phyloP scores from a whole-genome alignment of 2,113 vertebrate genomes.

The Crocuta crocuta region DNA sequence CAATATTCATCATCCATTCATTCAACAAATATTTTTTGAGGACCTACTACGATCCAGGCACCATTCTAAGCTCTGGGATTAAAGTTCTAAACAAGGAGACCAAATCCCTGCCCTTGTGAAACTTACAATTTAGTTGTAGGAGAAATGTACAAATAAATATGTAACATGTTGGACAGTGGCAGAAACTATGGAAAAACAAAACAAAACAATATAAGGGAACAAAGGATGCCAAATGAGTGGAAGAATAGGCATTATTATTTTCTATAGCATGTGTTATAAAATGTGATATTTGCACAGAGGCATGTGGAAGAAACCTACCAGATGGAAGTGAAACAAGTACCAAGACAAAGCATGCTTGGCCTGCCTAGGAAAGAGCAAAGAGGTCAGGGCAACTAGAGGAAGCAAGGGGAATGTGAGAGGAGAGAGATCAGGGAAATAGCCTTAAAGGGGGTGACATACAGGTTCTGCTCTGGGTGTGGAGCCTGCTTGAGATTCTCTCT shows the following conservation, averaged over 20 bases:
- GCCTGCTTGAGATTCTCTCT: too few species aligned
- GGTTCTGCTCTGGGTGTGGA: too few species aligned
- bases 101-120: background rate
- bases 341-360: background rate
- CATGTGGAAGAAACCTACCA: background rate
- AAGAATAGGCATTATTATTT: background rate
- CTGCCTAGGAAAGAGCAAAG: background rate
- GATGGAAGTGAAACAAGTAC: background rate
- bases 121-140: background rate
- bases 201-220: background rate
- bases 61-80: background rate
- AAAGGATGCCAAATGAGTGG: background rate
- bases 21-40: background rate
- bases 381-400: background rate
- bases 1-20: background rate
- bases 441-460: background rate
- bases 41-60: background rate
- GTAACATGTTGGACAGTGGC: background rate
- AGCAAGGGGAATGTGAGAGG: background rate
- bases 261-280: background rate
- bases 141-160: background rate
- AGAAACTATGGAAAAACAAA: background rate
- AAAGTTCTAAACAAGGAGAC: background rate
- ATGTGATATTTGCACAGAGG: background rate
- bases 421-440: background rate